Percentiles rank a stretch among this genome's conserved stretches.
These are phyloP conservation scores for Phocoena sinus DNA, from an alignment of 2,113 vertebrate species.

Conservation along the genomic window DNA sequence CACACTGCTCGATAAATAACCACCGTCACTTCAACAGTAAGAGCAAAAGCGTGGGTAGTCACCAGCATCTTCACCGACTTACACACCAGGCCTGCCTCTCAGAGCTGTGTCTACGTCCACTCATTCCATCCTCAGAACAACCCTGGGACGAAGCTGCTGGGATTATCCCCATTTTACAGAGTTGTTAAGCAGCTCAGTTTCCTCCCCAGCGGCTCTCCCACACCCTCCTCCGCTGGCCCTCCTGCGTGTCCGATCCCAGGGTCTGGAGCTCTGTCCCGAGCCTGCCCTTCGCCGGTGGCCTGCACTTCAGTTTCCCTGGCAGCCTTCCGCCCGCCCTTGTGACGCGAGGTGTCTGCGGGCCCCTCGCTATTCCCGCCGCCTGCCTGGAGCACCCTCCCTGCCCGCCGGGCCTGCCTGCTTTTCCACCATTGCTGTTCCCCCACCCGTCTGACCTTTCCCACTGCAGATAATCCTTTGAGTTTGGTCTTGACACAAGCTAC, in stretches of 20 bases:
- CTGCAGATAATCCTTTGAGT: not conserved
- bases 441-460: not conserved
- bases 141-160: not conserved
- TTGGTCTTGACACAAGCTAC: not conserved
- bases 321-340: not conserved
- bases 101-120: not conserved
- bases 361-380: not conserved
- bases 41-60: fast-evolving
- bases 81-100: fast-evolving
- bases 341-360: not conserved
- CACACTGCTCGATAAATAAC: fast-evolving
- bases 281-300: not conserved
- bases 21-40: fast-evolving
- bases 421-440: fast-evolving
- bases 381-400: not conserved
- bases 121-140: not conserved
- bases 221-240: fast-evolving
- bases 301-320: not conserved
- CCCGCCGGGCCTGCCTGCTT: not conserved
- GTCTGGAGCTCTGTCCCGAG: not conserved
- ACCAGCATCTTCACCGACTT: not conserved
- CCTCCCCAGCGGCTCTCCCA: not conserved
- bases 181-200: not conserved
- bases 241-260: not conserved
- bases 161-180: not conserved